Evolutionary conservation across 2,113 vertebrate species (phyloP), one percentile per base, ranked within the genome.

Genomic region (Regulus satrapa): DNA sequence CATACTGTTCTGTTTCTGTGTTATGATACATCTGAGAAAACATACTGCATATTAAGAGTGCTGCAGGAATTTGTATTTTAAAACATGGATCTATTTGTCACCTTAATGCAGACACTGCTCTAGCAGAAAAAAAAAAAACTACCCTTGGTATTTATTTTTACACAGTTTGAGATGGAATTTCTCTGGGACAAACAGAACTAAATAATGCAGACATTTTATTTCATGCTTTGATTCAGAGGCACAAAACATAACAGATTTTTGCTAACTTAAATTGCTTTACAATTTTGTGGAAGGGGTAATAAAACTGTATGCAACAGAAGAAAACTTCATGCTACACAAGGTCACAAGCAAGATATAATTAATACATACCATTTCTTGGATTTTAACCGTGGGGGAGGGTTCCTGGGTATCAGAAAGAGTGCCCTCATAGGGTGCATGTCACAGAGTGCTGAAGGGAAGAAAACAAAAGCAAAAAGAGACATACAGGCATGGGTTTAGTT

Each of bases 341-440:
- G 13, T 31, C 62, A 56, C 63, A 75, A 79, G 31, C 40, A 45
- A 61, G 34, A 82, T 5, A 14, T 15, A 94, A 82, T 6, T n/a
- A 15, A 41, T 59, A 98, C 98, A 73, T 97, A 99, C 99, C 99
- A 99, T 98, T 99, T 99, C 98, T 99, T 99, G 94, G 99, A 99
- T 98, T 99, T 99, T 96, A 99, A 99, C 89, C 99, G 98, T 49
- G 99, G 99, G 51, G 99, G 99, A 94, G 99, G 99, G 94, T 99
- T 99, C 97, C 99, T 98, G 94, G 99, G 99, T 89, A 99, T 99
- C 97, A 99, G 99, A 98, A 99, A 99, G 97, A 99, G 98, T 21
- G 99, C 99, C 98, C 99, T 98, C 99, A 99, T 99, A 41, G 99
- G 99, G 94, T 99, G 99, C 99, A 99, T 99, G 98, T 99, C 99